Evolutionary conservation across 2,113 vertebrate species (phyloP).

Genomic region (Corvus cornix): DNA sequence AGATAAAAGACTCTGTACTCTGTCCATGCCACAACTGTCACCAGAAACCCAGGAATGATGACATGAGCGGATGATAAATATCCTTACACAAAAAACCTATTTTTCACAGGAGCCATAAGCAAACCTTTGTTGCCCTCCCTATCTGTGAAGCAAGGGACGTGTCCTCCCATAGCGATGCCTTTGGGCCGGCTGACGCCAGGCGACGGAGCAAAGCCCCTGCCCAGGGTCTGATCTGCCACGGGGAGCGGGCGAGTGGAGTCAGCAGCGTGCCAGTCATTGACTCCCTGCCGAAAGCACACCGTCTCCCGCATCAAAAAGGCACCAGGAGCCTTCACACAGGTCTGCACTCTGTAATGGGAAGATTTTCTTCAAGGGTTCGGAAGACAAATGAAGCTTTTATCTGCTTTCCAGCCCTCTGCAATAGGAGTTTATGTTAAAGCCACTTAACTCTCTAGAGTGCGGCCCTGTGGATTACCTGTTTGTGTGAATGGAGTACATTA

Average conservation of each 20-base stretch:
- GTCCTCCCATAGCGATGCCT: neutral
- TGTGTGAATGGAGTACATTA: slow-evolving; percentile 66
- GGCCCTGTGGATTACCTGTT: slow-evolving; percentile 69
- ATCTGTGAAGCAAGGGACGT: neutral
- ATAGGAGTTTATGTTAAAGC: slow-evolving; percentile 74
- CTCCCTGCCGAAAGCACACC: neutral
- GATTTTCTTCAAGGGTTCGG: slow-evolving; percentile 42
- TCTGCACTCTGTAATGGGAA: slow-evolving; percentile 66
- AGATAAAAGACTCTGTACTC: slow-evolving; percentile 66
- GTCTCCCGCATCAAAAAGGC: slow-evolving; percentile 60
- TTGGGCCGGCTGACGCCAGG: neutral
- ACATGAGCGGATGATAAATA: slow-evolving; percentile 68
- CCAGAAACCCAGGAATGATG: slow-evolving; percentile 51
- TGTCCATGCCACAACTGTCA: slow-evolving; percentile 46
- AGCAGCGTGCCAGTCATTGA: neutral
- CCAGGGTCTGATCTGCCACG: neutral
- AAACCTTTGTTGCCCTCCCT: slow-evolving; percentile 73
- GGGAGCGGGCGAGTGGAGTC: neutral
- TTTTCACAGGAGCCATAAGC: slow-evolving; percentile 62
- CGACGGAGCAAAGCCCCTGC: slow-evolving; percentile 13
- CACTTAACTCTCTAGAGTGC: slow-evolving; percentile 71
- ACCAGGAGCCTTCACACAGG: slow-evolving; percentile 7
- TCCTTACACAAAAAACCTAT: slow-evolving; percentile 55
- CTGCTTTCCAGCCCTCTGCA: slow-evolving; percentile 40
- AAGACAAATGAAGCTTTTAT: slow-evolving; percentile 79